A percentile compares a stretch with the other conserved stretches of the same genome.
phyloP scores from a whole-genome alignment of 2,797 vertebrate species.

The Enteromius argenteus region DNA sequence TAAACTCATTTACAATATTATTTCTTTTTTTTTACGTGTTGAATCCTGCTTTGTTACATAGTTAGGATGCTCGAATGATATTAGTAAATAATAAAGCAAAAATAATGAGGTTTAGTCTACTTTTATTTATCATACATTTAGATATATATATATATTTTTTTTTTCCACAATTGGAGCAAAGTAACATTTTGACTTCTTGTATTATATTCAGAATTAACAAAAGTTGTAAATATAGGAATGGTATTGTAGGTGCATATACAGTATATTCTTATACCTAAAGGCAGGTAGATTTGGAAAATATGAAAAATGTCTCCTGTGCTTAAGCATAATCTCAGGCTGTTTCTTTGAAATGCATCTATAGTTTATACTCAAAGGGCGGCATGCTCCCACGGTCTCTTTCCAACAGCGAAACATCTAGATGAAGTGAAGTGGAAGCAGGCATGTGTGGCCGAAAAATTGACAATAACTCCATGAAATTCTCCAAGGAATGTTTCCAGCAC shows the following conservation, averaged over 20 bases:
- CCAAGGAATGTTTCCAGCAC: constrained; percentile 10
- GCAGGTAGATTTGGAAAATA: not conserved
- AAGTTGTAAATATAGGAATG: not conserved
- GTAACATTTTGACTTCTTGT: not conserved
- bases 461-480: constrained; percentile 10
- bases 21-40: not conserved
- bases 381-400: not conserved
- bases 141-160: too few species aligned
- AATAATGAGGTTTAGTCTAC: not conserved
- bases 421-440: constrained; percentile 2
- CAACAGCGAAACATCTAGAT: not conserved
- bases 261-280: not conserved
- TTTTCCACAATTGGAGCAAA: not conserved
- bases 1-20: not conserved
- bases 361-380: not conserved
- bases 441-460: not conserved
- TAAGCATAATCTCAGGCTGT: not conserved
- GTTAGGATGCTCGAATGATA: not conserved
- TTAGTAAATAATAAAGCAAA: not conserved
- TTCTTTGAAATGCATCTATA: not conserved
- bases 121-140: not conserved
- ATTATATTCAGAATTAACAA: not conserved
- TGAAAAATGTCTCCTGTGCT: not conserved
- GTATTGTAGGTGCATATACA: not conserved
- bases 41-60: not conserved